Evolutionary conservation across 2,113 vertebrate species (phyloP).

Genomic region (Sakesphorus luctuosus): DNA sequence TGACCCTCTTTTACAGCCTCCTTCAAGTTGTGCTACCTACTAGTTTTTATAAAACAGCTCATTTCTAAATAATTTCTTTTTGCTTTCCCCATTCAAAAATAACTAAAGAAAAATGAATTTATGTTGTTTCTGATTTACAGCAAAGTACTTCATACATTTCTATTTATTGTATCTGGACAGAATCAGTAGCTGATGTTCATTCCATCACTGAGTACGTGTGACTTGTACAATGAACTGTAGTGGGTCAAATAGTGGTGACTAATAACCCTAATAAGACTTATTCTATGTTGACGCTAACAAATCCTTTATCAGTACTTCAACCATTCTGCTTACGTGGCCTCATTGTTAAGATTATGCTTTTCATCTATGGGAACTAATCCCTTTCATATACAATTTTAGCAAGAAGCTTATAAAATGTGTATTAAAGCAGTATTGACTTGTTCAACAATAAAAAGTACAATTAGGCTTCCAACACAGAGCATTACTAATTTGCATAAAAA

Average conservation of each 20-base stretch:
- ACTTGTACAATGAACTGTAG: conserved; percentile 53
- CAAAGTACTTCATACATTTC: not conserved
- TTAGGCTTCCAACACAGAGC: conserved; percentile 82
- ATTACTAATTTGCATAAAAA: conserved; percentile 83
- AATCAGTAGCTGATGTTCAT: not conserved
- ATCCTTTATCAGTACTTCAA: conserved; percentile 81
- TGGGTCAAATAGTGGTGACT: conserved; percentile 73
- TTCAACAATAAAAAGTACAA: conserved; percentile 86
- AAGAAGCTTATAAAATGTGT: conserved; percentile 84
- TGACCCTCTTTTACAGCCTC: conserved; percentile 40
- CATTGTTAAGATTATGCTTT: conserved; percentile 83
- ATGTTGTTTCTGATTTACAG: conserved; percentile 2
- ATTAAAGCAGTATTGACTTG: conserved; percentile 84
- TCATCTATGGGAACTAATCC: conserved; percentile 80
- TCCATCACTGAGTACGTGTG: not conserved
- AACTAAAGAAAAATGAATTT: not conserved
- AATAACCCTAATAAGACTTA: conserved; percentile 79
- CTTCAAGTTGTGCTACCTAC: conserved; percentile 10
- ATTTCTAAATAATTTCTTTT: not conserved
- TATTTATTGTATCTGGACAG: conserved; percentile 35
- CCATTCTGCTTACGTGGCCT: conserved; percentile 77
- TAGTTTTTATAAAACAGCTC: not conserved
- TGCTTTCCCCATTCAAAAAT: not conserved
- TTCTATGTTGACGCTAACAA: conserved; percentile 76
- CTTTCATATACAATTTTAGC: conserved; percentile 83